Evolutionary conservation across 2,888 invertebrate species (phyloP), one percentile per base, ranked within the genome.

Genomic region (Pyrocoelia pectoralis): DNA sequence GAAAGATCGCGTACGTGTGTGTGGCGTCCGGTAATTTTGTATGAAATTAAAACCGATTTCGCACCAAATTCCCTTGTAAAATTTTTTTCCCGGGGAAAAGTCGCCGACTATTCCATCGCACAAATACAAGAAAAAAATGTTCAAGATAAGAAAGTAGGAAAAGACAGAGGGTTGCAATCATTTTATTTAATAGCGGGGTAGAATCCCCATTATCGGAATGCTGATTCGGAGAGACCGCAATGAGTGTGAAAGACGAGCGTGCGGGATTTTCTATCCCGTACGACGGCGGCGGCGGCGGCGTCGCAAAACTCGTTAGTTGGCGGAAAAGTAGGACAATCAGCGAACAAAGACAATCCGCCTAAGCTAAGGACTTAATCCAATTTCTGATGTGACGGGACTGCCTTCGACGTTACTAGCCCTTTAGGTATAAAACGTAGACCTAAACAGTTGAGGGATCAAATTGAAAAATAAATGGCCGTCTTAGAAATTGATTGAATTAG

Each of bases 31-130:
- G 72, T 70, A 61, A 71, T 67, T 65, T 62, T 64, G 73, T 72
- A 72, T 75, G 74, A 76, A 77, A 77, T 77, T 76, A 77, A 77
- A 24, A 77, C 74, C 75, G 76, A 76, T 76, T 75, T 75, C 76
- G n/a, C 74, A 76, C 76, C 76, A 76, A 76, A 72, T 74, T n/a
- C n/a, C n/a, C n/a, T n/a, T n/a, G n/a, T n/a, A n/a, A n/a, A n/a
- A n/a, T n/a, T n/a, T n/a, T n/a, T n/a, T n/a, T n/a, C n/a, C n/a
- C n/a, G n/a, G 12, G 19, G n/a, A 38, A 38, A 38, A 38, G 13
- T 6, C 4, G 24, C 24, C 4, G 6, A 6, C 4, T 24, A 5
- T 24, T 24, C 24, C 41, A 41, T 56, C 51, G 29, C 6, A 41
- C 14, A 56, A 14, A 46, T 54, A 19, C 40, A 33, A 55, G 56